Evolutionary conservation across 2,888 invertebrate genomes (phyloP), one percentile per base, ranked within the genome.

Genomic region (Gasteruption jaculator): DNA sequence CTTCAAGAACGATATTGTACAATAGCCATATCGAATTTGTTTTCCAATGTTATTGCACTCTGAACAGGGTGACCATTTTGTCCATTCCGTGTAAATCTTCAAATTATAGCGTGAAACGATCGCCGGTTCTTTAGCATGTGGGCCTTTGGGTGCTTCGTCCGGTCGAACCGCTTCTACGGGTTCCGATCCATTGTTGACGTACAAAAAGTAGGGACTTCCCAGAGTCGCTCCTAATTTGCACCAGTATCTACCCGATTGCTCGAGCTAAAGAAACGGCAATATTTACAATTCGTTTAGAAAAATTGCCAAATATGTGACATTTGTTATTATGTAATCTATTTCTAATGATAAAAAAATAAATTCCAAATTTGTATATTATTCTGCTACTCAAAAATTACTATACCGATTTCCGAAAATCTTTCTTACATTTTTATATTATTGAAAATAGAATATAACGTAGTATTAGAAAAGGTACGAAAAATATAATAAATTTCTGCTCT

Each of bases 61-160:
- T 44, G 80, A 82, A 62, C 86, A 86, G 19, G 74, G 65, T 5
- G 80, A 79, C 86, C 86, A 86, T 1, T 67, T 58, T 1, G 75
- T 70, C 84, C 85, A 85, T 5, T 68, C 63, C 1, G 77, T 81
- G 50, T 73, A 77, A 33, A 79, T 45, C 41, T 63, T 55, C 38
- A 81, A 52, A 43, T 71, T 60, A 19, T 56, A 66, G 42, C 53
- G 52, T 34, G 47, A 38, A 18, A 59, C 61, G 18, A 55, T 35
- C 38, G 59, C 52, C 0, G 65, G 49, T 22, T 58, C 48, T 53
- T 56, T 52, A 22, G 73, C 54, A 48, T 73, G 69, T 2, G 68
- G 65, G 5, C 65, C 65, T 19, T 57, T 50, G 1, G 49, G 46
- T n/a, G 60, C 56, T n/a, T 42, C 50, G 12, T 57, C 35, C 5